Evolutionary conservation across 2,797 vertebrate genomes (phyloP).

Genomic region (Sciurus vulgaris): DNA sequence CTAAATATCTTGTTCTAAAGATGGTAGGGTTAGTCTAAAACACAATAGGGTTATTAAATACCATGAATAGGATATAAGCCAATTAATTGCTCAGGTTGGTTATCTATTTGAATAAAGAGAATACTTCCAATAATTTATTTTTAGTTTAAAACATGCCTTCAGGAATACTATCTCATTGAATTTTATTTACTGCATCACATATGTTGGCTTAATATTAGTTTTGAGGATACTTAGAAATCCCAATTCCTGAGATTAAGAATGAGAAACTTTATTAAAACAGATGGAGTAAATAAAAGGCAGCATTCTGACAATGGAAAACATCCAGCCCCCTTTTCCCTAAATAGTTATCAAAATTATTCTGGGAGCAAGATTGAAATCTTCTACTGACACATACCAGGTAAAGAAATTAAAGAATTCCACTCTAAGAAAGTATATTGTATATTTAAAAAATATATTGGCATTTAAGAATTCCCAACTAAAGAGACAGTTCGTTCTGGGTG

Average conservation of each 20-base stretch:
- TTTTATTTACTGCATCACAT: neutral
- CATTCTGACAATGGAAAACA: neutral
- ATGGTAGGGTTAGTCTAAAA: neutral
- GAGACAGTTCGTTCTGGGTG: neutral
- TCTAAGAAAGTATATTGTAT: neutral
- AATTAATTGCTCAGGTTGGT: neutral
- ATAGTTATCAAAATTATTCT: neutral
- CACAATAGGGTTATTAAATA: neutral
- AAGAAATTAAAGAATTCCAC: constrained; percentile 13
- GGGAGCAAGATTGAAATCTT: neutral
- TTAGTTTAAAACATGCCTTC: neutral
- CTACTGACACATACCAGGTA: neutral
- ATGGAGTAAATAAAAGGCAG: neutral
- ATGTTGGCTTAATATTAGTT: neutral
- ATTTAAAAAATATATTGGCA: neutral
- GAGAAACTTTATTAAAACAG: neutral
- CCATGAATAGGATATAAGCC: neutral
- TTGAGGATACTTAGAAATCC: constrained; percentile 18
- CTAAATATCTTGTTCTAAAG: neutral
- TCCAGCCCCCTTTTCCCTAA: neutral
- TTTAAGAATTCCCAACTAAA: neutral
- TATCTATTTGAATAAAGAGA: constrained; percentile 19
- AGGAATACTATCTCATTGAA: neutral
- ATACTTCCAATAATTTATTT: neutral
- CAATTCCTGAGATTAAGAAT: neutral